A percentile compares a stretch with the other conserved stretches of the same genome.
phyloP scores from a whole-genome alignment of 2,113 vertebrate genomes.

The Otis tarda region DNA sequence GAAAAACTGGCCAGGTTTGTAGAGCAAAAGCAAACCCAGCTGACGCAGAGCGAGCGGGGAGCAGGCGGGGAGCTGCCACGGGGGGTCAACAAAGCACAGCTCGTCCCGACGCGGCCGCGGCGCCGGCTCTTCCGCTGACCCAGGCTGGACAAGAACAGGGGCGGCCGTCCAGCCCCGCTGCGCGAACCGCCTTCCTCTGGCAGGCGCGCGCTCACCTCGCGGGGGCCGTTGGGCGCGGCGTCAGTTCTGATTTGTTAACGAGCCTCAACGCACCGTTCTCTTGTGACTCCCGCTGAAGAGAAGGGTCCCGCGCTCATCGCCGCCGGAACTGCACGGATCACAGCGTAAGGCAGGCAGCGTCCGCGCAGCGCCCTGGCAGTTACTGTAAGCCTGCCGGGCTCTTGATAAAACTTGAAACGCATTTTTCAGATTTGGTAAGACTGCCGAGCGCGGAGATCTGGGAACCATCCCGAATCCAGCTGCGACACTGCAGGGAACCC shows the following conservation, averaged over 20 bases:
- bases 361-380: accelerated
- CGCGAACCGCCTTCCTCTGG: accelerated
- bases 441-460: accelerated
- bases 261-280: neutral
- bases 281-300: neutral
- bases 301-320: neutral
- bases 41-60: neutral
- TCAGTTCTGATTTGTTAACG: no score
- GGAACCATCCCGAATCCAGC: accelerated
- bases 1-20: neutral
- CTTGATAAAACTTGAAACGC: accelerated
- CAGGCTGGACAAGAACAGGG: no score
- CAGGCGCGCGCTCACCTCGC: neutral
- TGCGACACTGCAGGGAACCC: neutral
- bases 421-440: accelerated
- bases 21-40: neutral
- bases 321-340: neutral
- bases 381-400: accelerated
- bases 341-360: accelerated
- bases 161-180: neutral
- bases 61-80: neutral
- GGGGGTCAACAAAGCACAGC: neutral
- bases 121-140: no score
- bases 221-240: accelerated
- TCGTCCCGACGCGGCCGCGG: no score